Base-by-base conservation (phyloP, 1,140 invertebrate species). In the Ceratitis capitata region DNA sequence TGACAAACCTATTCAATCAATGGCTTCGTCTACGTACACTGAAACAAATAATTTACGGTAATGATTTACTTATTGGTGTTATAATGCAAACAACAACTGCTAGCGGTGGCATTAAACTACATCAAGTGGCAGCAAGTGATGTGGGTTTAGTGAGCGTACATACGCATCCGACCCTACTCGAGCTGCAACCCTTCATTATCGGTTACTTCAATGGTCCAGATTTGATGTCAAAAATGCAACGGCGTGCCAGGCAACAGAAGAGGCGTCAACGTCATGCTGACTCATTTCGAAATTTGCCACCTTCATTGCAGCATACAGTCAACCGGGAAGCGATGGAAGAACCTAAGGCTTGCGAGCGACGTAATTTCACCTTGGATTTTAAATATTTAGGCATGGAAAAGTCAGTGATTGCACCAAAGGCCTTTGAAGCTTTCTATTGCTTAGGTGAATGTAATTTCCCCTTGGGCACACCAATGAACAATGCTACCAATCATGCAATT, bases 391-490 rank as follows among this genome's bases (percentile, higher is more conserved):
- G 89, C 26, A 90, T 90, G 90, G 88, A 91, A 64, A 89, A 91
- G 83, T 90, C 89, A 88, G 89, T 91, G 64, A 91, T 91, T 83
- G 90, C 90, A 10, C 90, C 90, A 23, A 90, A 91, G 74, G 91
- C 90, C 86, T 91, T 91, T 7, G 90, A 91, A 78, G 89, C 90
- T 1, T 91, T 90, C 69, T 91, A 90, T 64, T 91, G 90, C 84
- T 89, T 89, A 9, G 90, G 90, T 12, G 90, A 89, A 35, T 91
- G 90, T 83, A 91, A 91, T 85, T 91, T 91, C 82, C 90, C 90
- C 9, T 86, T 91, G 78, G 89, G 89, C 64, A 87, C 87, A n/a
- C 89, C 90, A 85, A 91, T 91, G 90, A 91, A 91, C 39, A 69
- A 69, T 69, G 90, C 90, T 84, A 91, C 90, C 32, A 91, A 91